Conservation (phyloP, 2,888 invertebrate species). For the Tethea ocularis region DNA sequence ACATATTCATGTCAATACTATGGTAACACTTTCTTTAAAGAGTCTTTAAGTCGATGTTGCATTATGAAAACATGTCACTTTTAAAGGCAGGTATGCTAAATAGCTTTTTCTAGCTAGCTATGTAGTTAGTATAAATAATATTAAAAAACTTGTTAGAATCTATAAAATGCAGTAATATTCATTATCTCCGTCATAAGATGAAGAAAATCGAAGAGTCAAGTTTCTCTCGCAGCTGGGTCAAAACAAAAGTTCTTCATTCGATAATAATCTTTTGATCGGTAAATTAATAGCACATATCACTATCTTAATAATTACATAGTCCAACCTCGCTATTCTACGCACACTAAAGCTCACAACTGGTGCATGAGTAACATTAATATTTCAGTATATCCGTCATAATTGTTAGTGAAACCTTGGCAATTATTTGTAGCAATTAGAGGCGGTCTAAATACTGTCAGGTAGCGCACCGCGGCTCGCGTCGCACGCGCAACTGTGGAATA, state of each 20-base stretch:
- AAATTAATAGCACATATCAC: constrained; percentile 9
- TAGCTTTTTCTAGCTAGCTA: background rate
- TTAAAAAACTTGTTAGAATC: too few species aligned
- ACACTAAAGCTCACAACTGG: constrained; percentile 43
- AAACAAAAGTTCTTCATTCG: background rate
- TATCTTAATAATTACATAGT: constrained; percentile 9
- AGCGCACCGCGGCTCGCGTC: constrained; percentile 14
- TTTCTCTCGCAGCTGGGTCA: background rate
- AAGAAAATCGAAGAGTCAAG: background rate
- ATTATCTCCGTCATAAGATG: too few species aligned
- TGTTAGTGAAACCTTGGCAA: constrained; percentile 79
- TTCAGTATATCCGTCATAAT: constrained; percentile 78
- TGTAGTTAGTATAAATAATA: background rate
- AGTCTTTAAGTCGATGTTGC: background rate
- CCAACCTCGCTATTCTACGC: constrained; percentile 17
- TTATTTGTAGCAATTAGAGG: constrained; percentile 75
- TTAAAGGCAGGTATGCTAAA: too few species aligned
- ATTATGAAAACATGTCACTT: background rate
- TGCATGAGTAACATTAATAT: constrained; percentile 66
- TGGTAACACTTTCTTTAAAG: constrained; percentile 7
- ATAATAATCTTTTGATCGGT: constrained; percentile 1
- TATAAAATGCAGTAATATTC: too few species aligned
- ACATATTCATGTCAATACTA: constrained; percentile 6
- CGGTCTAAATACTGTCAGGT: constrained; percentile 70
- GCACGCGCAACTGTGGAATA: constrained; percentile 5